Conservation (phyloP, 1,140 invertebrate genomes). For the Eciton burchellii region DNA sequence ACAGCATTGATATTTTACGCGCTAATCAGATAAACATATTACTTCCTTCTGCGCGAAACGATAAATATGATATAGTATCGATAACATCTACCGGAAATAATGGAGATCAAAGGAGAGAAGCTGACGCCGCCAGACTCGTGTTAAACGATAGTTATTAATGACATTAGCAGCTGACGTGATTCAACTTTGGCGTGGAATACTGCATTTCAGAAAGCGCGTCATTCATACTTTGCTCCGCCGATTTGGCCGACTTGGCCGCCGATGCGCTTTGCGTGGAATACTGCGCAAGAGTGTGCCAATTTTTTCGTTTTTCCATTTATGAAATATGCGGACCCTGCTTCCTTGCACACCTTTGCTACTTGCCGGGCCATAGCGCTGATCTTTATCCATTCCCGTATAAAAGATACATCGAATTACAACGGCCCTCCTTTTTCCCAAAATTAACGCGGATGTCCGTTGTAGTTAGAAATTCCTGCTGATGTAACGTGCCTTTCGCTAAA, state of each 20-base stretch:
- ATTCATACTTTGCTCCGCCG: too few species aligned
- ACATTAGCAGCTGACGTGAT: background rate
- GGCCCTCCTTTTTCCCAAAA: background rate
- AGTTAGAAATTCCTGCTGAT: background rate
- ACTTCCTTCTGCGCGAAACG: background rate
- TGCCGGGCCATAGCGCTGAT: background rate
- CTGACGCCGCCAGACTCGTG: too few species aligned
- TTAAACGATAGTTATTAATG: background rate
- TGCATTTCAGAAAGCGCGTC: background rate
- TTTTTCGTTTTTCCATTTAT: background rate
- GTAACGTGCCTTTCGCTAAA: background rate
- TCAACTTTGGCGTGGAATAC: too few species aligned
- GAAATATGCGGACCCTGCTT: too few species aligned
- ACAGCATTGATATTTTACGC: background rate
- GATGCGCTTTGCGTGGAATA: background rate
- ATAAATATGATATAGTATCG: background rate
- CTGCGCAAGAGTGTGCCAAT: background rate
- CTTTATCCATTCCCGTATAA: background rate
- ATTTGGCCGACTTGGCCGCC: too few species aligned
- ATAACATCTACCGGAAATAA: background rate
- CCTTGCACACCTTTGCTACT: background rate
- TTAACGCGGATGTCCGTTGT: background rate
- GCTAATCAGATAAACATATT: background rate
- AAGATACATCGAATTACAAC: background rate
- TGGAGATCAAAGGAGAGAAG: background rate